Evolutionary conservation across 2,113 vertebrate genomes (phyloP).

Genomic region (Istiophorus platypterus): DNA sequence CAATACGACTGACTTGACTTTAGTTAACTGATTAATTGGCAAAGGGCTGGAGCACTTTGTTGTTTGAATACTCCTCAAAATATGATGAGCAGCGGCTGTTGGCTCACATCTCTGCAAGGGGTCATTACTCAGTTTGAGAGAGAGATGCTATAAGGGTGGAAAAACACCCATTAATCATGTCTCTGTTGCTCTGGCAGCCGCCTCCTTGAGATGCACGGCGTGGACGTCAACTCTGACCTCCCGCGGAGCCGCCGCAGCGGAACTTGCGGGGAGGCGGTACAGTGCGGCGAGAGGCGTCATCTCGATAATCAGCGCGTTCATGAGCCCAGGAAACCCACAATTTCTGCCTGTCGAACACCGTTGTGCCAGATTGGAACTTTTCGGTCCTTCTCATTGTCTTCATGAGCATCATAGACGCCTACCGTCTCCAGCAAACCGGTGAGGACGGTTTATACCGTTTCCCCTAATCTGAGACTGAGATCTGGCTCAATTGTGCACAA

Average conservation of each 20-base stretch:
- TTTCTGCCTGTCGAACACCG: too few relatives aligned
- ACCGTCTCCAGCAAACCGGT: not conserved
- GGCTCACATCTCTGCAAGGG: conserved; percentile 51
- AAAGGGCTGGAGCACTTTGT: conserved; percentile 36
- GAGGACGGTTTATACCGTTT: not conserved
- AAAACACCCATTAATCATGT: conserved; percentile 76
- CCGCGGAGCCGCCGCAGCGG: conserved; percentile 18
- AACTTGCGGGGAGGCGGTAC: conserved; percentile 61
- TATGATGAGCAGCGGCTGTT: conserved; percentile 54
- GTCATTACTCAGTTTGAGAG: conserved; percentile 67
- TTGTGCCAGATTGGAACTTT: not conserved
- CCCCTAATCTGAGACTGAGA: conserved; percentile 18
- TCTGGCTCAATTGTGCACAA: conserved; percentile 24
- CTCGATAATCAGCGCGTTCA: conserved; percentile 49
- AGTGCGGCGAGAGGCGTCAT: conserved; percentile 5
- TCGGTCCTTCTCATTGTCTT: not conserved
- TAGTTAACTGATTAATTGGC: conserved; percentile 41
- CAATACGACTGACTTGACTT: conserved; percentile 34
- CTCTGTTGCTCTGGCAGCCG: conserved; percentile 69
- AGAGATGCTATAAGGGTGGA: conserved; percentile 55
- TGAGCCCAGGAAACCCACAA: conserved; percentile 34
- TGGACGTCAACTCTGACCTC: conserved; percentile 73
- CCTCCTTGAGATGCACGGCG: conserved; percentile 63
- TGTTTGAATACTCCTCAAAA: conserved; percentile 50
- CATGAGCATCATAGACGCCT: not conserved